Conservation (phyloP, 1,140 invertebrate species). For the Homarus americanus region DNA sequence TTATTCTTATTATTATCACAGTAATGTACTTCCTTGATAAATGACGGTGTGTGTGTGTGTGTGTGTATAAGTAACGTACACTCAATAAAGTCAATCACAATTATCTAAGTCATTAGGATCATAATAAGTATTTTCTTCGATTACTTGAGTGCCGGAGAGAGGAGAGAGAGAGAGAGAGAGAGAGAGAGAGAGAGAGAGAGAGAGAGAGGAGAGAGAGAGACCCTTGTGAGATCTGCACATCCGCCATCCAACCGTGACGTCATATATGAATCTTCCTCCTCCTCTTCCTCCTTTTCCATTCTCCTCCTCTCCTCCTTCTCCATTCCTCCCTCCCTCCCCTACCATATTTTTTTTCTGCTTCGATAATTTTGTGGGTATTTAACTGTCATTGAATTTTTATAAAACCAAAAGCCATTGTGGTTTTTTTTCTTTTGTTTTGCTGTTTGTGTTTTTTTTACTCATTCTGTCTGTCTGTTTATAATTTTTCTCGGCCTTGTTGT, state of each 20-base stretch:
- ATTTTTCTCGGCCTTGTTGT: background rate
- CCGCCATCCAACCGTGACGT: background rate
- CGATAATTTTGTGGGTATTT: too few species aligned
- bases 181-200: too few species aligned
- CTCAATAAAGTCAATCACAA: conserved; percentile 36
- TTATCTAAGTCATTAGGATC: conserved; percentile 21
- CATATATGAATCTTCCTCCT: background rate
- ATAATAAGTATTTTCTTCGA: conserved; percentile 30
- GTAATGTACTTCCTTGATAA: too few species aligned
- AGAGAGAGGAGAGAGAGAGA: background rate
- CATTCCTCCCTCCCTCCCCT: background rate
- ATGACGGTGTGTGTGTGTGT: too few species aligned
- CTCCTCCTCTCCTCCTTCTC: background rate
- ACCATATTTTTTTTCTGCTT: background rate
- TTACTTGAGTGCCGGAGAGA: conserved; percentile 1
- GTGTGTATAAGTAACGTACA: too few species aligned
- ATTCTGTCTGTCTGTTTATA: background rate
- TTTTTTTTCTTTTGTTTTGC: too few species aligned
- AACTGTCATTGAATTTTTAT: too few species aligned
- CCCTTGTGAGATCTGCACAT: background rate
- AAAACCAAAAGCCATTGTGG: too few species aligned
- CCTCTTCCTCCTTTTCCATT: background rate
- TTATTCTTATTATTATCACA: too few species aligned
- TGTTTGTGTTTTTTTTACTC: background rate
- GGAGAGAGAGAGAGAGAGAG: too few species aligned